Conservation (phyloP, 1,140 invertebrate species). For the Brachionus asplanchnoidis region DNA sequence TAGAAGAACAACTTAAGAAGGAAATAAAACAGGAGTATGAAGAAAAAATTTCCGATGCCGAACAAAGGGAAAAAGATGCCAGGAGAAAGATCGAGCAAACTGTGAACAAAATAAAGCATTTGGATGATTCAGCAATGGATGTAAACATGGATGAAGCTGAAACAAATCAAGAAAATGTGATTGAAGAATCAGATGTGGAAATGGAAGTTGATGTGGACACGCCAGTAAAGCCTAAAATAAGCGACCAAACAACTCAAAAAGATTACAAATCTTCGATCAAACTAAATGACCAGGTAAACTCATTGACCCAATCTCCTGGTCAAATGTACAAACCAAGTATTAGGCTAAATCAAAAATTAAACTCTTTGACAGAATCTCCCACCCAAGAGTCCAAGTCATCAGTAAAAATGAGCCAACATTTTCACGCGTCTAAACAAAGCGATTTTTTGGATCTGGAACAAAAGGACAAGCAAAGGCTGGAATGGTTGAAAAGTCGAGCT, state of each 20-base stretch:
- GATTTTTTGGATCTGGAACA: background rate
- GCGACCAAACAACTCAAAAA: background rate
- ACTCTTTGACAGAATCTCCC: background rate
- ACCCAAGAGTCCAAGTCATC: background rate
- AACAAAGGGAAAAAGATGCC: background rate
- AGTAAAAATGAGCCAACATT: background rate
- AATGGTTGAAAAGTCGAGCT: background rate
- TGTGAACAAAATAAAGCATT: background rate
- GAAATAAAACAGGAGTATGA: constrained; percentile 29
- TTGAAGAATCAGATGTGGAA: background rate
- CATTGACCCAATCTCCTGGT: background rate
- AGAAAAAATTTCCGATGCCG: background rate
- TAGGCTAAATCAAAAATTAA: background rate
- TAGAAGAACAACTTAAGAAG: background rate
- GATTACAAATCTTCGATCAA: background rate
- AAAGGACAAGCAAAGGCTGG: background rate
- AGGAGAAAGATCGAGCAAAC: background rate
- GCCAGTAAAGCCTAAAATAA: background rate
- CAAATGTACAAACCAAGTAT: background rate
- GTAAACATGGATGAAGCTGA: background rate
- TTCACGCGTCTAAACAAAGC: constrained; percentile 29
- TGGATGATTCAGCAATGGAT: background rate
- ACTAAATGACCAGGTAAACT: background rate
- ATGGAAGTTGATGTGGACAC: background rate
- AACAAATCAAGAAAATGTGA: background rate